Evolutionary conservation across 2,113 vertebrate genomes (phyloP).

Genomic region (Taxidea taxus): DNA sequence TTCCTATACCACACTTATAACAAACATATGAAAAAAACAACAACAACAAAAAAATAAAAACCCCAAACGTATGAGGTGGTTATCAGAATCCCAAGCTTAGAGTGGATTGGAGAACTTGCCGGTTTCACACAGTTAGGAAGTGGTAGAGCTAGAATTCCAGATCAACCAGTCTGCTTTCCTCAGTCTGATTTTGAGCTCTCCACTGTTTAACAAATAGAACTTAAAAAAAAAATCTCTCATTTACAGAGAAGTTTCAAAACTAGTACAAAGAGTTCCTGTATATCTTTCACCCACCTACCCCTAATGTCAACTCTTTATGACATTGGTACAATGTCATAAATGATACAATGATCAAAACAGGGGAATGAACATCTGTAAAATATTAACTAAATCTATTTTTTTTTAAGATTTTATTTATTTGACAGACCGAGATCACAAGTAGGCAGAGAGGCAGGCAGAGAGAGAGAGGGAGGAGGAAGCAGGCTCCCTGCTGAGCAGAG

Average conservation of each 20-base stretch:
- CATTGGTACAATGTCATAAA: not conserved
- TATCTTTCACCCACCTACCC: not conserved
- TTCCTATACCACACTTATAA: not conserved
- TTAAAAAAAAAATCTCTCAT: not conserved
- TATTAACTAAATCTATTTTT: not conserved
- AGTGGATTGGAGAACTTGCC: not conserved
- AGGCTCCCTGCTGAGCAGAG: too few relatives aligned
- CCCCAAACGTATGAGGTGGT: not conserved
- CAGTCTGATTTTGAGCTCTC: not conserved
- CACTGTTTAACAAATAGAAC: not conserved
- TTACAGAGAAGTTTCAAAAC: not conserved
- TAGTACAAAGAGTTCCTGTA: not conserved
- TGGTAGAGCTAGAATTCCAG: not conserved
- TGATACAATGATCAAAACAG: not conserved
- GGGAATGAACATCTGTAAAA: not conserved
- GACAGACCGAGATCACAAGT: too few relatives aligned
- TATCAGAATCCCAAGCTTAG: not conserved
- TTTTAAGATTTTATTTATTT: too few relatives aligned
- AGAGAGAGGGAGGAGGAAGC: too few relatives aligned
- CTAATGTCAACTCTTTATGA: not conserved
- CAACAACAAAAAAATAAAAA: too few relatives aligned
- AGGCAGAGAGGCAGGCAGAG: too few relatives aligned
- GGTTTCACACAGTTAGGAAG: not conserved
- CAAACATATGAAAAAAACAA: not conserved
- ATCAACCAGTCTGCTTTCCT: not conserved